Base-by-base conservation (phyloP, 2,113 vertebrate species). In the Hoplias malabaricus region DNA sequence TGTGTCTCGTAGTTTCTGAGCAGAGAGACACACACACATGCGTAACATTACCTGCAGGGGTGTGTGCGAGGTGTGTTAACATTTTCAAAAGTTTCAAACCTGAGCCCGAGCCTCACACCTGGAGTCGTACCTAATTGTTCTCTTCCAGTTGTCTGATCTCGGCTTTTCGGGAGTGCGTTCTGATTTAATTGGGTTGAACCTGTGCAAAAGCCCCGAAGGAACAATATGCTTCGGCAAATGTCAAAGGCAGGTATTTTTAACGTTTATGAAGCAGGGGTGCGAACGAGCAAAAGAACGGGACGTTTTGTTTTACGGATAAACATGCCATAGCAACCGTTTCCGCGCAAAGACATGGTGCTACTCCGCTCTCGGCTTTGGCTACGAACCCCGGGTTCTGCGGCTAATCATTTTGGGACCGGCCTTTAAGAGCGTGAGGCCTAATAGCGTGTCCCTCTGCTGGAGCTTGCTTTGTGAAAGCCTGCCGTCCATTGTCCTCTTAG, bases 1-100 rank as follows among this genome's bases (percentile, higher is more conserved):
- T 94, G 94, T 93, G 93, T 95, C 89, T 92, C 94, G 95, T 92
- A 93, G n/a, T 93, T 95, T 94, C 94, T 95, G 94, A 92, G n/a
- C n/a, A n/a, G n/a, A n/a, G n/a, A n/a, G n/a, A 92, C 94, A 94
- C 94, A 90, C 93, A 91, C 91, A 91, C 91, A 93, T 95, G 94
- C n/a, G n/a, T n/a, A n/a, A n/a, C n/a, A 95, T 94, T 95, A 95
- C 93, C 95, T 94, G 94, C 94, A 94, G 92, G 59, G 36, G 59
- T n/a, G 59, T 9, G 29, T 62, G n/a, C n/a, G n/a, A n/a, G n/a
- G n/a, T n/a, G n/a, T n/a, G n/a, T n/a, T n/a, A n/a, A n/a, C n/a
- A n/a, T n/a, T n/a, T n/a, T n/a, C n/a, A n/a, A n/a, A n/a, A 38
- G 42, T 46, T 46, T 31, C 40, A 42, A 12, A 40, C 36, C 0